These are phyloP conservation scores for Nyleta sp. DNA, from an alignment of 2,888 invertebrate genomes.

Conservation along the genomic window DNA sequence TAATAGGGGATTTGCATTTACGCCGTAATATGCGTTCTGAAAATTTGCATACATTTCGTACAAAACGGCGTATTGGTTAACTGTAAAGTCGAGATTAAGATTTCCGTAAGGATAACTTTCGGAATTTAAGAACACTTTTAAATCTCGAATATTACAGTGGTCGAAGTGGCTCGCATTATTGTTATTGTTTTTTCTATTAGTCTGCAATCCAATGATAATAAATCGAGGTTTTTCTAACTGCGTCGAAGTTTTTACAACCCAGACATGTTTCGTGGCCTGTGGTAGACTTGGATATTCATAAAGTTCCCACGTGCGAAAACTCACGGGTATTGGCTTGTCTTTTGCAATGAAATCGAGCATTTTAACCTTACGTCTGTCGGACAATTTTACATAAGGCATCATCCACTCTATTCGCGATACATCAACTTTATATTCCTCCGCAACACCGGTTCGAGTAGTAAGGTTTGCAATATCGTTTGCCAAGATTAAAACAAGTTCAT, in stretches of 20 bases:
- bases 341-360: conserved; percentile 25
- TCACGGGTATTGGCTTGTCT: conserved; percentile 25
- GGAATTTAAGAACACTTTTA: conserved; percentile 34
- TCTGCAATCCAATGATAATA: conserved; percentile 1
- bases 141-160: conserved; percentile 15
- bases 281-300: conserved; percentile 9
- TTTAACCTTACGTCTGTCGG: conserved; percentile 16
- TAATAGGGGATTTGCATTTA: conserved; percentile 9
- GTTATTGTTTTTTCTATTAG: not conserved
- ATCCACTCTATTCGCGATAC: conserved; percentile 6
- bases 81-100: conserved; percentile 27
- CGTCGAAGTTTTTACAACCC: conserved; percentile 8
- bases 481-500: conserved; percentile 17
- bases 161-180: conserved; percentile 57
- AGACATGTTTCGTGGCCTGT: not conserved
- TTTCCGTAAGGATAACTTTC: conserved; percentile 15
- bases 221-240: conserved; percentile 17
- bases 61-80: conserved; percentile 34
- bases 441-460: conserved; percentile 1
- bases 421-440: conserved; percentile 6
- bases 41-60: conserved; percentile 56
- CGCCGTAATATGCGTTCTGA: conserved; percentile 18
- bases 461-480: conserved; percentile 8
- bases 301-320: conserved; percentile 25
- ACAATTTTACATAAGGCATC: conserved; percentile 4